These are phyloP conservation scores for Pseudochromis fuscus DNA, from an alignment of 2,797 vertebrate genomes.

Conservation along the genomic window DNA sequence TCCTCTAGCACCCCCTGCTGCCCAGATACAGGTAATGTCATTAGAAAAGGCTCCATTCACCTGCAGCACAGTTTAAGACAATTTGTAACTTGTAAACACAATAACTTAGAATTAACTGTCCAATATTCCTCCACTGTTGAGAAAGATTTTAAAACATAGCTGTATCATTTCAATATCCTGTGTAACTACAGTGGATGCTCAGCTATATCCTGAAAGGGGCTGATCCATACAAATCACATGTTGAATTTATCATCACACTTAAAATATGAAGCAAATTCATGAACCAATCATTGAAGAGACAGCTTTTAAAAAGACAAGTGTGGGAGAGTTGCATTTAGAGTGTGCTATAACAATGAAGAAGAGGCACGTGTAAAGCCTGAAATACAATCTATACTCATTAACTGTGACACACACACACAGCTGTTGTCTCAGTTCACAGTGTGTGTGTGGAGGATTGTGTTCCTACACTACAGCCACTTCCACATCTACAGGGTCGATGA, in stretches of 20 bases:
- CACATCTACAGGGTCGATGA: constrained; percentile 67
- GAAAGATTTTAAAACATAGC: neutral
- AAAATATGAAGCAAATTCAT: constrained; percentile 1
- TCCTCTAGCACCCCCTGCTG: constrained; percentile 63
- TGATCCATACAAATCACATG: neutral
- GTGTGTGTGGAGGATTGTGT: constrained; percentile 31
- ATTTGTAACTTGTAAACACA: neutral
- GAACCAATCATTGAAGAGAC: constrained; percentile 33
- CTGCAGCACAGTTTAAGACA: neutral
- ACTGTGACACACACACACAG: neutral
- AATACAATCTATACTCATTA: constrained; percentile 32
- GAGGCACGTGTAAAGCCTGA: constrained; percentile 32
- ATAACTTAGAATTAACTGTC: constrained; percentile 1
- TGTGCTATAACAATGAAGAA: constrained; percentile 16
- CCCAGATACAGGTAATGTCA: constrained; percentile 11
- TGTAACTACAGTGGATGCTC: too few relatives aligned
- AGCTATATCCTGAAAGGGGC: too few relatives aligned
- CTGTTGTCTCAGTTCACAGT: constrained; percentile 61
- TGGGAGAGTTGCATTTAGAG: neutral
- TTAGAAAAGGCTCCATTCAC: neutral
- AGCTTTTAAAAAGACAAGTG: neutral
- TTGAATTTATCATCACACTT: neutral
- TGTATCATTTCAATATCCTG: too few relatives aligned
- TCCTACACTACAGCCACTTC: constrained; percentile 57
- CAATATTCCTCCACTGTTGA: constrained; percentile 1